A percentile compares a stretch with the other conserved stretches of the same genome.
Conservation (phyloP, 2,797 vertebrate genomes). For the Xyrichtys novacula region DNA sequence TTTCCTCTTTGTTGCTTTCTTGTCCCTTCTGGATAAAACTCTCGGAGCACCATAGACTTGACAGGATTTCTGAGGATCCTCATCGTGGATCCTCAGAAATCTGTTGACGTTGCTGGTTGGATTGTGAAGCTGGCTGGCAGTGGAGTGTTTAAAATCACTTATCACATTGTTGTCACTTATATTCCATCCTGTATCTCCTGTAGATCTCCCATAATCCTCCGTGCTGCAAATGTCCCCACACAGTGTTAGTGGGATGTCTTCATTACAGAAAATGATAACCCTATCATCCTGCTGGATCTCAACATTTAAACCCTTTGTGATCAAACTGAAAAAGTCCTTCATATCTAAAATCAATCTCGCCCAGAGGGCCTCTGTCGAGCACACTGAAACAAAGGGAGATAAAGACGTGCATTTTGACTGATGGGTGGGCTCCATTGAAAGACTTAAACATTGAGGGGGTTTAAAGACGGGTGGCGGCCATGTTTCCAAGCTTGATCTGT, state of each 20-base stretch:
- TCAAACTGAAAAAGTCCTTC: slow-evolving; percentile 34
- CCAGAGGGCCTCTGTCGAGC: slow-evolving; percentile 15
- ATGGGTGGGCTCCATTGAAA: not conserved
- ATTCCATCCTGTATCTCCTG: not conserved
- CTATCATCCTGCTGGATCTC: slow-evolving; percentile 67
- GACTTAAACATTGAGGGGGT: not conserved
- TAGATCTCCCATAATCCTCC: not conserved
- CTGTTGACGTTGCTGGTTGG: not conserved
- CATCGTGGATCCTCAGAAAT: slow-evolving; percentile 6
- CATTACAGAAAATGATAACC: slow-evolving; percentile 49
- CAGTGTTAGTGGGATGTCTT: slow-evolving; percentile 69
- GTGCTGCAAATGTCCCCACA: slow-evolving; percentile 71
- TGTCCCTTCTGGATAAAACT: not conserved
- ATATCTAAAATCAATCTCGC: slow-evolving; percentile 14
- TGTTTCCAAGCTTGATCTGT: slow-evolving; percentile 67
- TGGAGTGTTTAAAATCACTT: slow-evolving; percentile 12
- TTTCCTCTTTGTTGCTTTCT: slow-evolving; percentile 49
- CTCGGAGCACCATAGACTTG: not conserved
- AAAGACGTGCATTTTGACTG: not conserved
- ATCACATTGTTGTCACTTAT: slow-evolving; percentile 5
- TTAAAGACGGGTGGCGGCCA: not conserved
- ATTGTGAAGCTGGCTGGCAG: not conserved
- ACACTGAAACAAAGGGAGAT: slow-evolving; percentile 12
- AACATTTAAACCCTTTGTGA: slow-evolving; percentile 27
- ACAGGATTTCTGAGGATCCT: slow-evolving; percentile 31